Evolutionary conservation across 2,888 invertebrate genomes (phyloP), one percentile per base, ranked within the genome.

Genomic region (Drosophila acutilabella): DNA sequence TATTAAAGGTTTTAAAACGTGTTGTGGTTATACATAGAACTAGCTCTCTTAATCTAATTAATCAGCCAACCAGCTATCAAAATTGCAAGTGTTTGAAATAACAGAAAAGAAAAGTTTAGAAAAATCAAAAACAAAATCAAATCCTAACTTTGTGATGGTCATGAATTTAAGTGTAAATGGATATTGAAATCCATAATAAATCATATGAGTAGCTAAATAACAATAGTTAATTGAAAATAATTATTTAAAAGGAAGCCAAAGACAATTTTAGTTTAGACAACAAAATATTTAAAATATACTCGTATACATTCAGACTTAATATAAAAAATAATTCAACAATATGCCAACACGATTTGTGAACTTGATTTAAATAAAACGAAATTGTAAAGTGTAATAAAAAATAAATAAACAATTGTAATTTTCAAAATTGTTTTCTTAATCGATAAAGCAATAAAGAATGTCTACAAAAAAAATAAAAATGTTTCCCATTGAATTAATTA

Each of bases 101-200:
- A 47, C 54, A 16, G 8, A 53, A 42, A 53, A 16, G 8, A 53
- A 42, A 53, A 30, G 16, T 47, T 26, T 14, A 47, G 42, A 47
- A 41, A 57, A 47, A 48, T 10, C 4, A 40, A 36, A 77, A 79
- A 60, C 48, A 47, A 85, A 82, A 79, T 74, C 78, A 86, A 88
- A 85, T 77, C 71, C 88, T 72, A 88, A 88, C 78, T 88, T 83
- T 83, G 83, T 83, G 83, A 83, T 83, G 88, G 72, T 80, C 83
- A 88, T 66, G 86, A 83, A 88, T 86, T 88, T 83, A 88, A 77
- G 83, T 77, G 36, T 71, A 61, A 20, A 60, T 74, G 73, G 54
- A 69, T 82, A 64, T 80, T 59, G 14, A 76, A 54, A 64, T 23
- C 48, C 65, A 54, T 54, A 18, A 54, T 54, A 18, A 50, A 65